Percentiles rank a stretch among this genome's conserved stretches.
Conservation (phyloP, 1,140 invertebrate genomes). For the Sarcophaga bullata region DNA sequence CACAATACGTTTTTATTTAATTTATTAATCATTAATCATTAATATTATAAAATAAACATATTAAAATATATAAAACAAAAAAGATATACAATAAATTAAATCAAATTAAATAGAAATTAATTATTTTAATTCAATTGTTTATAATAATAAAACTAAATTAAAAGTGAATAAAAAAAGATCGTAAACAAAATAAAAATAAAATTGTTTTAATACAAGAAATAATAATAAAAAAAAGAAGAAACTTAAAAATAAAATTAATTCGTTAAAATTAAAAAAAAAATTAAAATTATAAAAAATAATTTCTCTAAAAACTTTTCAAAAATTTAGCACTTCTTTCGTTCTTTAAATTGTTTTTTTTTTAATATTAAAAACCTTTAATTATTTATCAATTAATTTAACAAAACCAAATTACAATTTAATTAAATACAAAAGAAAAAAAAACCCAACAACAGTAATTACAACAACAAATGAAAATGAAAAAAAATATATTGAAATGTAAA, state of each 20-base stretch:
- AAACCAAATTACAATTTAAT: neutral
- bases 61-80: neutral
- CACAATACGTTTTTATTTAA: constrained; percentile 2
- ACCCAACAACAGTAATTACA: neutral
- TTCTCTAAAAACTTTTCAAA: too few species aligned
- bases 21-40: neutral
- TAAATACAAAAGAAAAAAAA: neutral
- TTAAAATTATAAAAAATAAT: neutral
- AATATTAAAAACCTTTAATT: neutral
- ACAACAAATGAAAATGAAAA: neutral
- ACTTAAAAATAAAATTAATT: neutral
- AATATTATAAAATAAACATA: constrained; percentile 16
- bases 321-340: too few species aligned
- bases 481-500: neutral
- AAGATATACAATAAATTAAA: neutral
- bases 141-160: neutral
- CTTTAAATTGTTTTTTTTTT: too few species aligned
- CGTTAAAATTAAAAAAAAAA: neutral
- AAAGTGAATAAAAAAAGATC: neutral
- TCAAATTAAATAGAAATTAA: neutral
- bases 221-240: neutral
- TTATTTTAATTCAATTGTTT: neutral
- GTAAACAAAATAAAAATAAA: neutral
- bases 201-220: neutral
- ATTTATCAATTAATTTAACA: neutral